phyloP scores from a whole-genome alignment of 2,113 vertebrate genomes.

The Podilymbus podiceps region DNA sequence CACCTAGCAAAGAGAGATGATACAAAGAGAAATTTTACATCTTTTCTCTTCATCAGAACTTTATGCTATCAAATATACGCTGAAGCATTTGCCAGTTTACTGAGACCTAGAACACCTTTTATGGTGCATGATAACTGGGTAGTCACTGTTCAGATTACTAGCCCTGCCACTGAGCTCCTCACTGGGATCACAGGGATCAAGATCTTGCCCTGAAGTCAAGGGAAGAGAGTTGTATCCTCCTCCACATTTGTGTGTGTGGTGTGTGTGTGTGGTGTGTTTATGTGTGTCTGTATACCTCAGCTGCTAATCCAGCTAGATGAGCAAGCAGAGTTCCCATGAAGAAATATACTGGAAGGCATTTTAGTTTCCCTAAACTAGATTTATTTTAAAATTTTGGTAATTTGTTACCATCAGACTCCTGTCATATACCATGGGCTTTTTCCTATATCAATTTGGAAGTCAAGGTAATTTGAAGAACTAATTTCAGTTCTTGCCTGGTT shows the following conservation, averaged over 20 bases:
- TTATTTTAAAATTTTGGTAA: background rate
- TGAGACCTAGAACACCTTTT: background rate
- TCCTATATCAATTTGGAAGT: background rate
- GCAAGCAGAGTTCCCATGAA: background rate
- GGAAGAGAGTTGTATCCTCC: background rate
- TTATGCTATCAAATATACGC: background rate
- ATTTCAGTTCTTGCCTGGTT: background rate
- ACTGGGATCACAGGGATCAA: background rate
- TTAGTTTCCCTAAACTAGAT: background rate
- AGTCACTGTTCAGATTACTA: background rate
- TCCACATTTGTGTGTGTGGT: accelerated
- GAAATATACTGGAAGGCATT: background rate
- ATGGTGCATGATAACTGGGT: background rate
- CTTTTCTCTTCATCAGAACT: background rate
- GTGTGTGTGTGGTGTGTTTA: too few species aligned
- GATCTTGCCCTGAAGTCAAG: background rate
- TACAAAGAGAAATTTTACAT: background rate
- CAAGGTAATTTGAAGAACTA: background rate
- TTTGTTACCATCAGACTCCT: background rate
- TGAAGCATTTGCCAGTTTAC: background rate
- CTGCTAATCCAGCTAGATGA: background rate
- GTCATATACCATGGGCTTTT: background rate
- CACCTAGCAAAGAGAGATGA: background rate
- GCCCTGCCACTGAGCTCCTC: background rate
- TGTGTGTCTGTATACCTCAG: background rate